Base-by-base conservation (phyloP, 2,113 vertebrate genomes). In the Poecile atricapillus region DNA sequence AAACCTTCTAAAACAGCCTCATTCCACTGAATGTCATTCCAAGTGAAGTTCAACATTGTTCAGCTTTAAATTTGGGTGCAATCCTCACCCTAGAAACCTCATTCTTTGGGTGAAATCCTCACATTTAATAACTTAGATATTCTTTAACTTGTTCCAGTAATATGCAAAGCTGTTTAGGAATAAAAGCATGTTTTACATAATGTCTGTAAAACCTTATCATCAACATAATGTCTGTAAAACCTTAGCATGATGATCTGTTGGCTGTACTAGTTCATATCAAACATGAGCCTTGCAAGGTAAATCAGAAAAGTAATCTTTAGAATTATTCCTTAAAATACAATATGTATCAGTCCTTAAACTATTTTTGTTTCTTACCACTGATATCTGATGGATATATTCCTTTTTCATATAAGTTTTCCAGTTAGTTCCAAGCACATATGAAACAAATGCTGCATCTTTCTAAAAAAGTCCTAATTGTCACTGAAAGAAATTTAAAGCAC, bases 211-310 rank as follows among this genome's bases (percentile, higher is more conserved):
- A 47, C 5, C 13, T 28, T 28, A 70, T n/a, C n/a, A n/a, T n/a
- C n/a, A n/a, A 20, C 39, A 70, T 20, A 71, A 78, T 23, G 23
- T 56, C n/a, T 84, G 19, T 56, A 47, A 74, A 89, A 47, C 5
- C 13, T 28, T 28, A 70, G 7, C 3, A 17, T 50, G 93, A 13
- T 75, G 52, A 56, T 84, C 23, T 65, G 23, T 15, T 78, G 25
- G 15, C 10, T 76, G 21, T 83, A 52, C 15, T 27, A 52, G 16
- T 53, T 62, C 1, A 0, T 41, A 76, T 56, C 15, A 87, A 90
- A 70, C 0, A 4, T 2, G 0, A 69, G 7, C 9, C 19, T 59
- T 71, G 16, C 2, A 8, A 55, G 28, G 28, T 59, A 65, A 87
- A 87, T 62, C 39, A 58, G 5, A 84, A 64, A 64, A 79, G 9